Evolutionary conservation across 2,113 vertebrate genomes (phyloP).

Genomic region (Pollimyrus isidori): DNA sequence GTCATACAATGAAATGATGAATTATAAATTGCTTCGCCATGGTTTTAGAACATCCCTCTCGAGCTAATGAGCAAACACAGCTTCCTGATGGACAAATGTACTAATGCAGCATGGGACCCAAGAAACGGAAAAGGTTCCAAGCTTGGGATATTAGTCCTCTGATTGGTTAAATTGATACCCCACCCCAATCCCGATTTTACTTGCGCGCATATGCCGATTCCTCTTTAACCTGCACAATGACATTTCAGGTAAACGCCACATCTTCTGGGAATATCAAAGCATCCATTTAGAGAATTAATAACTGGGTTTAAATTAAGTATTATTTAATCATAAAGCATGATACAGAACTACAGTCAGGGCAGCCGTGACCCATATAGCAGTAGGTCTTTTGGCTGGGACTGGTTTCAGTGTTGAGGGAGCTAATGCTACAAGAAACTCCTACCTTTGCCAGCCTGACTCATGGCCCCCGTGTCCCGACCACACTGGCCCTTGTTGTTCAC

Average conservation of each 20-base stretch:
- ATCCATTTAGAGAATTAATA: not conserved
- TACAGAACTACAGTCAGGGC: not conserved
- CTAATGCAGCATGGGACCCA: not conserved
- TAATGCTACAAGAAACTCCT: conserved; percentile 7
- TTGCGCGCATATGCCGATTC: not conserved
- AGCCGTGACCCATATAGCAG: not conserved
- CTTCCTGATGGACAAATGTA: not conserved
- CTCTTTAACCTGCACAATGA: not conserved
- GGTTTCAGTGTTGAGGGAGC: no score
- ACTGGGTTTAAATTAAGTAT: not conserved
- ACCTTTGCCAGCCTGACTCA: conserved; percentile 96
- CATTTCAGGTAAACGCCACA: not conserved
- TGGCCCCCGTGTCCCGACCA: conserved; percentile 90
- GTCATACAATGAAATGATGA: not conserved
- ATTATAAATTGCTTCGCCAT: not conserved
- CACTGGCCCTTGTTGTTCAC: conserved; percentile 99
- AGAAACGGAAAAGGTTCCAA: not conserved
- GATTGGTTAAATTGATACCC: not conserved
- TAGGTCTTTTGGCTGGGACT: not conserved
- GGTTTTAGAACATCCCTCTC: not conserved
- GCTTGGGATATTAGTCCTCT: not conserved
- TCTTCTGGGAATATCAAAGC: not conserved
- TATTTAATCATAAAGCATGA: not conserved
- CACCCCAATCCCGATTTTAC: not conserved
- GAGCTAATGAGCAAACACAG: not conserved